A percentile compares a stretch with the other conserved stretches of the same genome.
These are phyloP conservation scores for Nomada fucata DNA, from an alignment of 2,888 invertebrate species.

Conservation along the genomic window DNA sequence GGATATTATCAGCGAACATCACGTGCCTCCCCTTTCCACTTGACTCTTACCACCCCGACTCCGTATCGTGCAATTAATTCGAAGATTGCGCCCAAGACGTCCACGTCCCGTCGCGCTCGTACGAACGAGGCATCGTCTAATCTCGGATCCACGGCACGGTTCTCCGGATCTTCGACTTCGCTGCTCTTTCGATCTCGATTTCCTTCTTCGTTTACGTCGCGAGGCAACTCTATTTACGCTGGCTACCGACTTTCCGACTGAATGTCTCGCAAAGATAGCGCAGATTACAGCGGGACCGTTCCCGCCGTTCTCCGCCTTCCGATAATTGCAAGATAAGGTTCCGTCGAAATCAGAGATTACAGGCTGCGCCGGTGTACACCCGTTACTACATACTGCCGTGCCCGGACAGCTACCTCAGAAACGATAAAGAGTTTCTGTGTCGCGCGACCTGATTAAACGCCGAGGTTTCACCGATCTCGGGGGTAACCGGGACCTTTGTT, in stretches of 20 bases:
- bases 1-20: no score
- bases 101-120: background rate
- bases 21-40: no score
- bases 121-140: constrained; percentile 16
- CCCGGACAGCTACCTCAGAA: constrained; percentile 54
- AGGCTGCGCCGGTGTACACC: constrained; percentile 47
- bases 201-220: constrained; percentile 35
- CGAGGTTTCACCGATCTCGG: constrained; percentile 8
- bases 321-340: constrained; percentile 68
- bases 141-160: constrained; percentile 21
- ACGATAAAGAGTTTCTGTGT: constrained; percentile 58
- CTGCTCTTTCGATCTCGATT: constrained; percentile 33
- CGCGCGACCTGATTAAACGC: constrained; percentile 55
- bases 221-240: constrained; percentile 34
- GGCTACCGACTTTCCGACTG: constrained; percentile 24
- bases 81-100: constrained; percentile 1
- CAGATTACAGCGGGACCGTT: constrained; percentile 59
- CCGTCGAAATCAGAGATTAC: constrained; percentile 65
- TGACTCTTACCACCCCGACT: no score
- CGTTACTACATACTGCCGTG: constrained; percentile 36
- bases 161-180: constrained; percentile 10
- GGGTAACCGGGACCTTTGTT: constrained; percentile 24
- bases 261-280: constrained; percentile 43
- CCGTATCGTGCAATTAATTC: constrained; percentile 1
- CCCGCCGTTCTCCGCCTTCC: constrained; percentile 42